Evolutionary conservation across 2,113 vertebrate genomes (phyloP).

Genomic region (Guaruba guarouba): DNA sequence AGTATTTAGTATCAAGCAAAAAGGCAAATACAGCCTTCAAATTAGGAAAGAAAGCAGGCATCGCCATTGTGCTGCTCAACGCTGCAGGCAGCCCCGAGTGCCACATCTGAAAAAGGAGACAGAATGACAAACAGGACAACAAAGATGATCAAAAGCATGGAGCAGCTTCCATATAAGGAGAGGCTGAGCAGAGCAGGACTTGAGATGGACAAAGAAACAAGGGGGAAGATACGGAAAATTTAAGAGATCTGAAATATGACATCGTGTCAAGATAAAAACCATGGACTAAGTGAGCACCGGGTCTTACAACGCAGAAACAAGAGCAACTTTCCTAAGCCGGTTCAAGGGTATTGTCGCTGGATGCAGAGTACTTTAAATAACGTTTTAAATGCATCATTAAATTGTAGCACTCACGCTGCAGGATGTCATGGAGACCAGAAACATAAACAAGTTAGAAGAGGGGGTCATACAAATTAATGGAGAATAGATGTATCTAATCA

Average conservation of each 20-base stretch:
- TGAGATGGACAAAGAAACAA: neutral
- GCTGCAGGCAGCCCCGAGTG: neutral
- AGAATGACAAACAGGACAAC: slow-evolving; percentile 12
- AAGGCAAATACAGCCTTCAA: neutral
- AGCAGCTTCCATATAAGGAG: slow-evolving; percentile 41
- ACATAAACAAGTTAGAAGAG: slow-evolving; percentile 37
- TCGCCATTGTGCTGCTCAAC: neutral
- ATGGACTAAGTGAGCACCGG: rapidly evolving
- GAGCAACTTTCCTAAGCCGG: neutral
- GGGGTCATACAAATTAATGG: slow-evolving; percentile 3
- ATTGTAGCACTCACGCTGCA: neutral
- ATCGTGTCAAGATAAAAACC: neutral
- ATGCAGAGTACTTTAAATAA: neutral
- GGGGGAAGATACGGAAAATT: neutral
- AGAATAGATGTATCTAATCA: neutral
- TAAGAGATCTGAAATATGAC: neutral
- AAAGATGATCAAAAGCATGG: slow-evolving; percentile 16
- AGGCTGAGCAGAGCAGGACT: neutral
- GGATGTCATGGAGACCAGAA: slow-evolving; percentile 18
- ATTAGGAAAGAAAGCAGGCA: neutral
- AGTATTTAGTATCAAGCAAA: neutral
- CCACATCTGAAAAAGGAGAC: slow-evolving; percentile 45
- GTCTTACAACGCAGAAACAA: neutral
- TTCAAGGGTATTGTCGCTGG: neutral
- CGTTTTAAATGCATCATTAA: neutral